Base-by-base conservation (phyloP, 1,140 invertebrate species). In the Caenorhabditis brenneri region DNA sequence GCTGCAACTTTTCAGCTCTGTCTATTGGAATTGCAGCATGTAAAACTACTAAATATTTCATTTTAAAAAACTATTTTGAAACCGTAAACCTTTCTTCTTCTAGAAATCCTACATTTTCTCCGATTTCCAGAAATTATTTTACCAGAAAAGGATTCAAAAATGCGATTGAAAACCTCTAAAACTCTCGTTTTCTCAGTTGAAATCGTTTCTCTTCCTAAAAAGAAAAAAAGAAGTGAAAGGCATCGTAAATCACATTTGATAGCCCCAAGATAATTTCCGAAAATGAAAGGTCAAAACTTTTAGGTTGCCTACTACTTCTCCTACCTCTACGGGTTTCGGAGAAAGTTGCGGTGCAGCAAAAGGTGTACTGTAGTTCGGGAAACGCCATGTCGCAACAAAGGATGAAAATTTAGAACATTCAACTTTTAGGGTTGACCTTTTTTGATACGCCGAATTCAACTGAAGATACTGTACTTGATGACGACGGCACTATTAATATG, bases 391-490 rank as follows among this genome's bases (percentile, higher is more conserved):
- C 24, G 53, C 49, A 51, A 51, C 19, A 55, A 51, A 4, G 22
- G 22, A 55, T 55, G 53, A n/a, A 55, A 51, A 55, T 55, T 55
- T 55, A 55, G 53, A 55, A 55, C 53, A 55, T 55, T 55, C 53
- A 15, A 27, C 24, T 15, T n/a, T 19, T 51, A 16, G 12, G 15
- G 48, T 10, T 55, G 53, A 55, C 53, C 53, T 55, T 55, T 55
- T 55, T 55, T 27, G 53, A 55, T 55, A 24, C 24, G 53, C 22
- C 53, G 24, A 6, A 10, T 22, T 55, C 53, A 55, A 10, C 7
- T 7, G 9, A 55, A 24, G 53, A 27, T 55, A 55, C 53, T 55
- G 53, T 55, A 55, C 22, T 55, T 55, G 10, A 55, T 22, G 12
- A 4, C 4, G 22, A 27, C 19, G 22, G 22, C 22, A 9, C 22